Evolutionary conservation across 2,797 vertebrate genomes (phyloP).

Genomic region (Ispidina picta): DNA sequence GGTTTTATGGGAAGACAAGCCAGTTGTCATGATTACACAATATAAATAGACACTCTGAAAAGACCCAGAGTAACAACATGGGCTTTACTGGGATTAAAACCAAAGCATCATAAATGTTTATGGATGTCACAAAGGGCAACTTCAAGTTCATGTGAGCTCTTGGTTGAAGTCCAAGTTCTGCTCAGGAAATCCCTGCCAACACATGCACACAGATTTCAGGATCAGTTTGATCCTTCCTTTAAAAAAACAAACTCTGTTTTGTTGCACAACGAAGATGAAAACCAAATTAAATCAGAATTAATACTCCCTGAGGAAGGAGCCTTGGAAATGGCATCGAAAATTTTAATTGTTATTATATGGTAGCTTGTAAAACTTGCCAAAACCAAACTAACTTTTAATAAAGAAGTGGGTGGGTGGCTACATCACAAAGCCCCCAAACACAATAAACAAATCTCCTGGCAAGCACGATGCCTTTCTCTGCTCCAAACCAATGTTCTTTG

Average conservation of each 20-base stretch:
- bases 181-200: conserved; percentile 20
- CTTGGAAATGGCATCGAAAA: background rate
- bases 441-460: conserved; percentile 38
- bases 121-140: conserved; percentile 23
- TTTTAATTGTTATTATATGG: conserved; percentile 15
- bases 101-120: conserved; percentile 42
- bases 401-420: background rate
- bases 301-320: background rate
- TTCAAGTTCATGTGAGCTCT: conserved; percentile 12
- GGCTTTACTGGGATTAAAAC: conserved; percentile 26
- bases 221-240: conserved; percentile 34
- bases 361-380: conserved; percentile 12
- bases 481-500: conserved; percentile 18
- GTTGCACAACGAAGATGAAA: conserved; percentile 38
- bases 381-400: background rate
- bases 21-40: conserved; percentile 54
- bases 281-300: conserved; percentile 24
- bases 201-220: background rate
- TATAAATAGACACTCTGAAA: conserved; percentile 42
- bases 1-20: conserved; percentile 3
- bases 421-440: background rate
- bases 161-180: background rate
- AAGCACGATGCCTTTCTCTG: background rate
- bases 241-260: conserved; percentile 20
- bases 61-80: background rate